These are phyloP conservation scores for Strigamia transsilvanica DNA, from an alignment of 2,888 invertebrate genomes.

Conservation along the genomic window DNA sequence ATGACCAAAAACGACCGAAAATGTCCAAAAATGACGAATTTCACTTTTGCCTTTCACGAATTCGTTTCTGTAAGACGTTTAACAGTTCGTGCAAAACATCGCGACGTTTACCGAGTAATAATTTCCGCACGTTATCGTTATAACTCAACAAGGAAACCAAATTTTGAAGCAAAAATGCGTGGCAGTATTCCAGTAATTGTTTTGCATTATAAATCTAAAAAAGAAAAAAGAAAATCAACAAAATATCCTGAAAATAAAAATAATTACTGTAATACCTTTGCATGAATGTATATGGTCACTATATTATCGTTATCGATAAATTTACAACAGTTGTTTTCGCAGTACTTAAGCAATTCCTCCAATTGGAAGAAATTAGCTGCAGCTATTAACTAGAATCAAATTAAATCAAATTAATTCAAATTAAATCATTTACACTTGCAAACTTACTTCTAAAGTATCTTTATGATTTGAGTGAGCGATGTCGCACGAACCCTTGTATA, in stretches of 20 bases:
- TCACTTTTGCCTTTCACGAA: conserved; percentile 58
- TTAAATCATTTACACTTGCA: neutral
- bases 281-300: conserved; percentile 91
- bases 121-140: conserved; percentile 86
- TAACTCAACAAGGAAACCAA: conserved; percentile 93
- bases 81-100: conserved; percentile 85
- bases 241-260: neutral
- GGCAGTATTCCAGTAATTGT: conserved; percentile 86
- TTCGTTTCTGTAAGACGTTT: conserved; percentile 78
- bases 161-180: conserved; percentile 88
- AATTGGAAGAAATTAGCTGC: conserved; percentile 92
- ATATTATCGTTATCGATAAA: conserved; percentile 87
- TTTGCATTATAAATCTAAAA: conserved; percentile 83
- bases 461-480: conserved; percentile 78
- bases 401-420: neutral
- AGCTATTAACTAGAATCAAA: conserved; percentile 72
- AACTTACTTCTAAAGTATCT: conserved; percentile 76
- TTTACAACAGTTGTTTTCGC: conserved; percentile 84
- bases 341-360: conserved; percentile 82
- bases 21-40: neutral
- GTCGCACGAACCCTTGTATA: conserved; percentile 87
- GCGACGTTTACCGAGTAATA: conserved; percentile 88
- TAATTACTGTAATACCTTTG: conserved; percentile 73
- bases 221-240: conserved; percentile 57
- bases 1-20: neutral